These are phyloP conservation scores for Metellina segmentata DNA, from an alignment of 2,888 invertebrate genomes.

Conservation along the genomic window DNA sequence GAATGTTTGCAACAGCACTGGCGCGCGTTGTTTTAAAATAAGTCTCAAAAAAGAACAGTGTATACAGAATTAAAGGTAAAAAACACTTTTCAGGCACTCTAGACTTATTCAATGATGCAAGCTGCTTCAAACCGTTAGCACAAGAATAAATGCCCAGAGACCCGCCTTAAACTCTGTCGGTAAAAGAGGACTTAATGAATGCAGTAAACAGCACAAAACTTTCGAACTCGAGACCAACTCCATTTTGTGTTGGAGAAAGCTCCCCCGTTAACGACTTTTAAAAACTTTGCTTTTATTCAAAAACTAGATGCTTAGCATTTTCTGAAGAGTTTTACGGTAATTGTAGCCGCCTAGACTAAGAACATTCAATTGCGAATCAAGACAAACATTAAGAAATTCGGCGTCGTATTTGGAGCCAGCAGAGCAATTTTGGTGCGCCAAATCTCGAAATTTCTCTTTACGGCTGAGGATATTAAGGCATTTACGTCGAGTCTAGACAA, in stretches of 20 bases:
- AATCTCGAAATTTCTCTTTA: not conserved
- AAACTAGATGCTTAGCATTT: not conserved
- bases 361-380: not conserved
- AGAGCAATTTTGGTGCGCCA: not conserved
- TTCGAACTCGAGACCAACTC: not conserved
- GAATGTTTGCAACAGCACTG: too few relatives aligned
- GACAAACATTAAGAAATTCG: not conserved
- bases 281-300: not conserved
- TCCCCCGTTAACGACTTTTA: not conserved
- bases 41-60: too few relatives aligned
- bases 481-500: not conserved
- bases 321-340: not conserved
- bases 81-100: not conserved
- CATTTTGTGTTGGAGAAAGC: not conserved
- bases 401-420: not conserved
- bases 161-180: not conserved
- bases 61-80: not conserved
- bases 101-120: not conserved
- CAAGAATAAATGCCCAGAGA: not conserved
- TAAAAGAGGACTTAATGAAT: not conserved
- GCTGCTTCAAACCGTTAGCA: not conserved
- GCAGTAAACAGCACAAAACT: not conserved
- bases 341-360: not conserved
- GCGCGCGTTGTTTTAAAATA: too few relatives aligned
- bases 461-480: not conserved